Percentiles rank a stretch among this genome's conserved stretches.
These are phyloP conservation scores for Ernsta delagoae DNA, from an alignment of 2,888 invertebrate genomes.

Conservation along the genomic window DNA sequence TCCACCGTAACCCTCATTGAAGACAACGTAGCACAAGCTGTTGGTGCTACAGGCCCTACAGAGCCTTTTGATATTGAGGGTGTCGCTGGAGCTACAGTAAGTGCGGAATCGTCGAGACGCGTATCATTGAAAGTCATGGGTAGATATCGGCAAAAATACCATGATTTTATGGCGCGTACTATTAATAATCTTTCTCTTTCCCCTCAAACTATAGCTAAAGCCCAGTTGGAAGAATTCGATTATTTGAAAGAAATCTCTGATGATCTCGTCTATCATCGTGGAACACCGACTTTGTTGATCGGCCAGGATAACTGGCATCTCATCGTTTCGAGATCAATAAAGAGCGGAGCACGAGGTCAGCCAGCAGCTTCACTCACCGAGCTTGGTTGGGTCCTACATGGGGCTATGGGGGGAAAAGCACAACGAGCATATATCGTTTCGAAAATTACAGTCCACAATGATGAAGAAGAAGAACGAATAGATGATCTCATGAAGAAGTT, in stretches of 20 bases:
- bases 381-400: slow-evolving; percentile 3
- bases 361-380: slow-evolving; percentile 11
- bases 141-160: background rate
- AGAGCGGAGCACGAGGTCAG: background rate
- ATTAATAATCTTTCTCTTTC: slow-evolving; percentile 7
- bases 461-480: background rate
- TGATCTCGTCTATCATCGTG: slow-evolving; percentile 4
- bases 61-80: slow-evolving; percentile 6
- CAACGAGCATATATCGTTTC: background rate
- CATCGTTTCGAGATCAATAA: slow-evolving; percentile 10
- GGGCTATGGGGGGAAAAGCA: background rate
- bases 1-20: slow-evolving; percentile 1
- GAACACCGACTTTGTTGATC: slow-evolving; percentile 4
- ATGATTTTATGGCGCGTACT: slow-evolving; percentile 1
- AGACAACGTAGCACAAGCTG: background rate
- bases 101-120: background rate
- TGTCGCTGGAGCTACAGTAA: slow-evolving; percentile 1
- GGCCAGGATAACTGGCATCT: slow-evolving; percentile 10
- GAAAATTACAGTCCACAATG: slow-evolving; percentile 5
- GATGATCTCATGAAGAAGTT: background rate
- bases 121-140: slow-evolving; percentile 6
- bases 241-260: background rate
- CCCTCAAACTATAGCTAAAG: background rate
- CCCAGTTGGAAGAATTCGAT: background rate
- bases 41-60: background rate